phyloP scores from a whole-genome alignment of 1,140 invertebrate species.

The Drosophila equinoxialis region DNA sequence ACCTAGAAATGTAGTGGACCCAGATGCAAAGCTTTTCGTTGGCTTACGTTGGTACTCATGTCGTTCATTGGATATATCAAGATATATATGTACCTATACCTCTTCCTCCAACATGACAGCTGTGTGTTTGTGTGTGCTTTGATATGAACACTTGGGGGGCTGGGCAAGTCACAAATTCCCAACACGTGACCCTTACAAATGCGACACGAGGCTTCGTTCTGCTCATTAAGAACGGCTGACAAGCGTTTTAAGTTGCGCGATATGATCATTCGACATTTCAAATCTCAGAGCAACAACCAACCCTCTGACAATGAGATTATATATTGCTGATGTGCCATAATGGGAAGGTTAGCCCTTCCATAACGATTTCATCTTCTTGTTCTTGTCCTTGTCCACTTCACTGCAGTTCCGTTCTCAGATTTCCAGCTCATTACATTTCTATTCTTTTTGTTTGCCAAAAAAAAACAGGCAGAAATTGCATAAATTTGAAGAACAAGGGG shows the following conservation, averaged over 20 bases:
- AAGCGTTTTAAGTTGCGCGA: constrained; percentile 59
- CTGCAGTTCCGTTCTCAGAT: constrained; percentile 2
- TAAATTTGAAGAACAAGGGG: constrained; percentile 15
- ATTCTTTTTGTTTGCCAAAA: constrained; percentile 30
- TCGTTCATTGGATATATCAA: background rate
- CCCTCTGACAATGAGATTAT: constrained; percentile 28
- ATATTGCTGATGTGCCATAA: constrained; percentile 48
- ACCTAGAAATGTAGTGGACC: constrained; percentile 2
- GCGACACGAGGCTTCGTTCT: constrained; percentile 68
- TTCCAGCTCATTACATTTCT: constrained; percentile 56
- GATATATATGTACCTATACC: background rate
- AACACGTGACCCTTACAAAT: constrained; percentile 67
- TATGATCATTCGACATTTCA: constrained; percentile 57
- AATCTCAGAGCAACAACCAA: constrained; percentile 22
- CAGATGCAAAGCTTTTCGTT: constrained; percentile 48
- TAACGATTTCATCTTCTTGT: background rate
- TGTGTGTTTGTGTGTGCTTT: background rate
- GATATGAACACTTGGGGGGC: no score
- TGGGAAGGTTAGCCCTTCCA: constrained; percentile 50
- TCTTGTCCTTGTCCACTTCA: constrained; percentile 9
- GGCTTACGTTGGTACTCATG: background rate
- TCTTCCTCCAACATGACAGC: constrained; percentile 62
- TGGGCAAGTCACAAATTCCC: background rate
- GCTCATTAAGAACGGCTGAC: constrained; percentile 71
- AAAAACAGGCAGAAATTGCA: background rate